Conservation (phyloP, 2,888 invertebrate species). For the Nematopogon swammerdamellus region DNA sequence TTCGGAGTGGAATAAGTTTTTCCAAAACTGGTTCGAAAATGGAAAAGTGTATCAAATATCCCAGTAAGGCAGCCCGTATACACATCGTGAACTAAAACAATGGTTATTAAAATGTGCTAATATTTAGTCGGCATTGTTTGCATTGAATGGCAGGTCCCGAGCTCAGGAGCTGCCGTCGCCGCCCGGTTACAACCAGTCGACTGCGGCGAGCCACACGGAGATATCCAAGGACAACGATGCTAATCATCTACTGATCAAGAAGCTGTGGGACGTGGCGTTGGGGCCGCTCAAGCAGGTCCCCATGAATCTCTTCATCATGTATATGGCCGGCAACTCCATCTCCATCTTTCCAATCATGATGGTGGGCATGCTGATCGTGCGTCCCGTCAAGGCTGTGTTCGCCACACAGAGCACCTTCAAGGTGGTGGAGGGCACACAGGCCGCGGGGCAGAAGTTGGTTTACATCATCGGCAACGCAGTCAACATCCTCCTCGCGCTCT, state of each 20-base stretch:
- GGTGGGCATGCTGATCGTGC: constrained; percentile 98
- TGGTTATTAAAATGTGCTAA: too few relatives aligned
- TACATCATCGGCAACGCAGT: constrained; percentile 92
- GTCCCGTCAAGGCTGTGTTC: constrained; percentile 94
- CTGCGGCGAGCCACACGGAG: constrained; percentile 71
- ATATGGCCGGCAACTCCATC: constrained; percentile 99
- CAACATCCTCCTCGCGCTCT: constrained; percentile 87
- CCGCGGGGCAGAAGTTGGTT: constrained; percentile 86
- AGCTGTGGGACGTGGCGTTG: constrained; percentile 95
- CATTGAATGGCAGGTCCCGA: too few relatives aligned
- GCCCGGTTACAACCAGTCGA: constrained; percentile 78
- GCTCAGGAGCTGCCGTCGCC: constrained; percentile 68
- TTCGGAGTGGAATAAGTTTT: too few relatives aligned
- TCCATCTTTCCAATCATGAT: constrained; percentile 99
- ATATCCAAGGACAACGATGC: constrained; percentile 79
- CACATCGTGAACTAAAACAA: too few relatives aligned
- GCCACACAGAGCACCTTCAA: constrained; percentile 87
- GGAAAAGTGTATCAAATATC: too few relatives aligned
- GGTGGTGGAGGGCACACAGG: constrained; percentile 90
- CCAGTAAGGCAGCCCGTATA: too few relatives aligned
- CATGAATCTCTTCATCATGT: constrained; percentile 99
- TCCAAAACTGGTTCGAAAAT: too few relatives aligned
- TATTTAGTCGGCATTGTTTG: too few relatives aligned
- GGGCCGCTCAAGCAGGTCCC: constrained; percentile 95
- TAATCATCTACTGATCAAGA: constrained; percentile 84